phyloP scores from a whole-genome alignment of 2,113 vertebrate genomes.

The Guaruba guarouba region DNA sequence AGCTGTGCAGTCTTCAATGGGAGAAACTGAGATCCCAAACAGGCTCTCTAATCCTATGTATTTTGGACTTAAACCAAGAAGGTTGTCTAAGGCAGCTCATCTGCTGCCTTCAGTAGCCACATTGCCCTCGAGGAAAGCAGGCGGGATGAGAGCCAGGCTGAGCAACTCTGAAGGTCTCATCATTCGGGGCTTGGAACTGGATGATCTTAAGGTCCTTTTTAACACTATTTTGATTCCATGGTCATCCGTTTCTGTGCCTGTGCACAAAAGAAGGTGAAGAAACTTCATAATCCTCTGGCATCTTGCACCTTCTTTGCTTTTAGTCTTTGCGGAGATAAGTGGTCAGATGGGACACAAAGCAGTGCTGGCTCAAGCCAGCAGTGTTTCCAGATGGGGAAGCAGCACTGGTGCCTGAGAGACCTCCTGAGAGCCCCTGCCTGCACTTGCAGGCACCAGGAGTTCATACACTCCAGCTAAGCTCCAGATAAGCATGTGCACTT shows the following conservation, averaged over 20 bases:
- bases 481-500: not conserved
- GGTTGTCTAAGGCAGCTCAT: not conserved
- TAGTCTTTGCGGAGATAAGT: not conserved
- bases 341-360: not conserved
- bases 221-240: not conserved
- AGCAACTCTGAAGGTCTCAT: not conserved
- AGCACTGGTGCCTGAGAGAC: not conserved
- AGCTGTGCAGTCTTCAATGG: not conserved
- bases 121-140: not conserved
- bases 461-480: not conserved
- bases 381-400: not conserved
- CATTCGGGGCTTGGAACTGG: not conserved
- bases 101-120: not conserved
- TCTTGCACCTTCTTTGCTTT: not conserved
- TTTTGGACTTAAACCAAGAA: not conserved
- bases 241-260: not conserved
- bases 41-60: not conserved
- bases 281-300: not conserved
- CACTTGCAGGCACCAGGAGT: not conserved
- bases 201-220: not conserved
- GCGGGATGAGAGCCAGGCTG: not conserved
- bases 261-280: not conserved
- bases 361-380: not conserved
- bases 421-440: not conserved
- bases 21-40: not conserved